Evolutionary conservation across 2,797 vertebrate species (phyloP).

Genomic region (Etheostoma nigrum): DNA sequence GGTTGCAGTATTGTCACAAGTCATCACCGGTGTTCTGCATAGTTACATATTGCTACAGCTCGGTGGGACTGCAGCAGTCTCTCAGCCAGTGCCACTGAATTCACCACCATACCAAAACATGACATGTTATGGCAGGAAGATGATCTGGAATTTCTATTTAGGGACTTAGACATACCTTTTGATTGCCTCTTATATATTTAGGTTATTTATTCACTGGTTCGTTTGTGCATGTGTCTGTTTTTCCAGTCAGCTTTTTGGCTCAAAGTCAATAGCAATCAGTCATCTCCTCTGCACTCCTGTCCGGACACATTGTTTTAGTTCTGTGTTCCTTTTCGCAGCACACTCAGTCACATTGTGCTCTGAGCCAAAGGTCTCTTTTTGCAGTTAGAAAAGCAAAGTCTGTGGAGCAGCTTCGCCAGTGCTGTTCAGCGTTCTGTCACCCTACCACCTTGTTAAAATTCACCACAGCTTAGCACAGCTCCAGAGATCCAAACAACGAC

Average conservation of each 20-base stretch:
- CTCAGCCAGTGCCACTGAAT: background rate
- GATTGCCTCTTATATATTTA: background rate
- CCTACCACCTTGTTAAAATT: slow-evolving; percentile 10
- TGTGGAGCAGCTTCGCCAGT: slow-evolving; percentile 14
- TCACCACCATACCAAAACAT: background rate
- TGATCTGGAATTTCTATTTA: background rate
- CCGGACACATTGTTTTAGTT: slow-evolving; percentile 41
- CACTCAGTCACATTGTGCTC: slow-evolving; percentile 17
- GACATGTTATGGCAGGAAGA: background rate
- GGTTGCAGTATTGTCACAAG: slow-evolving; percentile 40
- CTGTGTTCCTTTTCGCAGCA: slow-evolving; percentile 29
- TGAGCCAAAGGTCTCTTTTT: slow-evolving; percentile 30
- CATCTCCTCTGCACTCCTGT: slow-evolving; percentile 18
- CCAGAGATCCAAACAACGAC: slow-evolving; percentile 1
- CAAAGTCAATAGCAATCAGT: slow-evolving; percentile 23
- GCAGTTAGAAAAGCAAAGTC: background rate
- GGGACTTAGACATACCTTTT: background rate
- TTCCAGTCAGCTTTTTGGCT: slow-evolving; percentile 11
- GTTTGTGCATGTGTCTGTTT: background rate
- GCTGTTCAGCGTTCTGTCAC: background rate
- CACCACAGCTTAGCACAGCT: background rate
- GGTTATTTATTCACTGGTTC: background rate
- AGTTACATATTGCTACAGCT: slow-evolving; percentile 10
- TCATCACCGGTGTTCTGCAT: slow-evolving; percentile 21
- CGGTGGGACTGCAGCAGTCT: slow-evolving; percentile 32